Evolutionary conservation across 1,140 invertebrate species (phyloP).

Genomic region (Pristionchus pacificus): DNA sequence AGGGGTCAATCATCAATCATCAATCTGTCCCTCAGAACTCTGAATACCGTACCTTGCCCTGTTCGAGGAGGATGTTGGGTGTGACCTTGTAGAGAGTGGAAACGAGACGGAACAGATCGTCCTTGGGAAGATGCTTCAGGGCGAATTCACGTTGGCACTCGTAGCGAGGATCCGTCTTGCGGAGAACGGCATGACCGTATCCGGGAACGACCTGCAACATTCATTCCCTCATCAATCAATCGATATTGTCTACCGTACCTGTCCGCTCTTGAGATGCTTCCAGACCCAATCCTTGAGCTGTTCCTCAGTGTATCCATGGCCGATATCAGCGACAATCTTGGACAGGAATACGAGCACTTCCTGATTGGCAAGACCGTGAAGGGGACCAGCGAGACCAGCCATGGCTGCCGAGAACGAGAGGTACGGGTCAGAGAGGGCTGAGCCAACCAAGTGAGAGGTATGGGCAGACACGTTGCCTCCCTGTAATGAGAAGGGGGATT

Average conservation of each 20-base stretch:
- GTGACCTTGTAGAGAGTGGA: slow-evolving; percentile 77
- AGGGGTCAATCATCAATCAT: slow-evolving; percentile 1
- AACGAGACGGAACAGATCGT: slow-evolving; percentile 77
- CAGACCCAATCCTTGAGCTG: slow-evolving; percentile 86
- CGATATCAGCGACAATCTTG: slow-evolving; percentile 74
- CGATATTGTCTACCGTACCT: slow-evolving; percentile 61
- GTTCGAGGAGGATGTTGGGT: slow-evolving; percentile 83
- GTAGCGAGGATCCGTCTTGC: slow-evolving; percentile 92
- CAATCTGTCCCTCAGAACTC: neutral
- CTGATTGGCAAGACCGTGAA: slow-evolving; percentile 93
- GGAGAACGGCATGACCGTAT: slow-evolving; percentile 90
- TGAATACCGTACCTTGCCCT: slow-evolving; percentile 69
- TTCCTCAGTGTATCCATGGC: slow-evolving; percentile 74
- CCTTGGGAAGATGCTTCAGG: slow-evolving; percentile 84
- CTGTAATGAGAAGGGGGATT: neutral
- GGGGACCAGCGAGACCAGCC: slow-evolving; percentile 87
- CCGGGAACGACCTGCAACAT: slow-evolving; percentile 78
- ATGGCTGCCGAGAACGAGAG: slow-evolving; percentile 87
- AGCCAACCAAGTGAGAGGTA: slow-evolving; percentile 87
- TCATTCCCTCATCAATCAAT: too few relatives aligned
- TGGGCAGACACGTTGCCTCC: slow-evolving; percentile 88
- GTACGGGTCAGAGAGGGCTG: slow-evolving; percentile 88
- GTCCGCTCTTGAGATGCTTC: slow-evolving; percentile 87
- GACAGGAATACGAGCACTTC: slow-evolving; percentile 77
- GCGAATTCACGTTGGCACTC: slow-evolving; percentile 91